These are phyloP conservation scores for Ochropacha duplaris DNA, from an alignment of 2,888 invertebrate species.

Conservation along the genomic window DNA sequence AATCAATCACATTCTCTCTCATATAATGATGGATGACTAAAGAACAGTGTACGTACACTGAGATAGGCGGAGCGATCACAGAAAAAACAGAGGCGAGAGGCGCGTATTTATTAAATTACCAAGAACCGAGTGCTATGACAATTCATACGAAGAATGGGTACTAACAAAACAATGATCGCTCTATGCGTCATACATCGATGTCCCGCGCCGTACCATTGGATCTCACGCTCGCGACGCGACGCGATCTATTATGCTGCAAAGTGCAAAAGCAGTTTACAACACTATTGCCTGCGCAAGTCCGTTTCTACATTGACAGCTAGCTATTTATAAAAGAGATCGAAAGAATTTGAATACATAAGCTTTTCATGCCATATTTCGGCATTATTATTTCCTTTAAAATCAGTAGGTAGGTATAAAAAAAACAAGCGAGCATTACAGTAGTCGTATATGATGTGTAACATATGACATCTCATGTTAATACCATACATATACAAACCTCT, in stretches of 20 bases:
- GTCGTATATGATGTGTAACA: no score
- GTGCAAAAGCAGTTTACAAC: neutral
- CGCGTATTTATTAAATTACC: neutral
- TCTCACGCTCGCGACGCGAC: neutral
- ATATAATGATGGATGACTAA: no score
- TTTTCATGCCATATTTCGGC: no score
- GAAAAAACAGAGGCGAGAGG: neutral
- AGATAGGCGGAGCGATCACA: neutral
- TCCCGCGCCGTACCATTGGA: neutral
- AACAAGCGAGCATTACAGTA: no score
- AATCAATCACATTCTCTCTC: no score
- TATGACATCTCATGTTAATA: no score
- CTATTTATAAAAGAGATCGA: no score
- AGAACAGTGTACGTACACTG: neutral
- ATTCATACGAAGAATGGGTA: neutral
- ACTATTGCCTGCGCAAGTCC: neutral
- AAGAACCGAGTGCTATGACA: neutral
- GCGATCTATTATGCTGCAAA: neutral
- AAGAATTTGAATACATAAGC: no score
- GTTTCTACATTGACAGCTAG: neutral
- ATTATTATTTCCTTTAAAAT: no score
- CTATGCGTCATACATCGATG: neutral
- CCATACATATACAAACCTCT: no score
- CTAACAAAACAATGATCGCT: neutral
- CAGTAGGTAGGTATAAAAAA: no score